Evolutionary conservation across 2,113 vertebrate genomes (phyloP).

Genomic region (Aix galericulata): DNA sequence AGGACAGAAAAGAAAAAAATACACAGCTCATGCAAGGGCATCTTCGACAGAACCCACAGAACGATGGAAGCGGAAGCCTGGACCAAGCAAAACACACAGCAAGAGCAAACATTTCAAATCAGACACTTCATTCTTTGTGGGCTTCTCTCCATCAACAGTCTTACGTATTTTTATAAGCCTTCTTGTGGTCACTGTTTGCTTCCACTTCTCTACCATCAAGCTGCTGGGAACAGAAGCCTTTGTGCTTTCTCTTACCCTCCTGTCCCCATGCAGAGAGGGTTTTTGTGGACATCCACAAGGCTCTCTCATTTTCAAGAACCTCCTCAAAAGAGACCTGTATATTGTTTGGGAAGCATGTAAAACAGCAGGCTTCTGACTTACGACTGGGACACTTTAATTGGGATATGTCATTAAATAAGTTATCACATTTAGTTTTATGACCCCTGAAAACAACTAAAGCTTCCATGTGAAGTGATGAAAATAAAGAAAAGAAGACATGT

Average conservation of each 20-base stretch:
- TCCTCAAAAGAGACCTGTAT: background rate
- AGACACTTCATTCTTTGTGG: background rate
- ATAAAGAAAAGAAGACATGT: background rate
- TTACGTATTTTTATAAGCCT: background rate
- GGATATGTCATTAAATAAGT: background rate
- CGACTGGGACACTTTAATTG: background rate
- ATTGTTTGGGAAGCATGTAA: background rate
- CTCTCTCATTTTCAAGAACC: background rate
- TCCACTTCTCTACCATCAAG: background rate
- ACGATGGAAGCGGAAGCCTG: background rate
- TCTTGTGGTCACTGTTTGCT: background rate
- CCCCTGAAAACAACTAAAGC: background rate
- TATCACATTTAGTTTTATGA: background rate
- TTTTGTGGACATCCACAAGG: background rate
- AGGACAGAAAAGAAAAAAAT: background rate
- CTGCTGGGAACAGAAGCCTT: constrained; percentile 6
- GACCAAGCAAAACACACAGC: background rate
- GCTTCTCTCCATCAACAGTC: background rate
- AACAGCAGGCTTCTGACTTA: background rate
- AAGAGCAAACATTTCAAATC: background rate
- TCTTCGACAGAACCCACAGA: background rate
- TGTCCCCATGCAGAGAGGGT: background rate
- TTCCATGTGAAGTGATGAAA: background rate
- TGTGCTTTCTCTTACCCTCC: background rate
- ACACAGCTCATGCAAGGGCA: background rate